Evolutionary conservation across 1,140 invertebrate genomes (phyloP), one percentile per base, ranked within the genome.

Genomic region (Vollenhovia emeryi): DNA sequence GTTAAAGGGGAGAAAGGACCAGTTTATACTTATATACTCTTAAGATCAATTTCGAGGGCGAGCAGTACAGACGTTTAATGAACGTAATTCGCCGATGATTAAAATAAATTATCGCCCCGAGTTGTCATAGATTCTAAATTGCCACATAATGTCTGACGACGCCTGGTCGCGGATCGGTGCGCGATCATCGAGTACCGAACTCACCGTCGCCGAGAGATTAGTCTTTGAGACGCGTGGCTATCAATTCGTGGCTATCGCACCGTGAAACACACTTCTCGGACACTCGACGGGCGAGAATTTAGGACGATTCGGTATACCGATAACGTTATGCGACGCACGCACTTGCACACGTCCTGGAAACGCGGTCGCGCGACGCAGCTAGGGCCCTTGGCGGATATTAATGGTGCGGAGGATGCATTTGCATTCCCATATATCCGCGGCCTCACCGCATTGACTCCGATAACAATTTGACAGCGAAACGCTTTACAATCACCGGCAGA

Each of bases 241-340:
- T n/a, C 60, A 68, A 78, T 68, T 79, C 83, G 50, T 59, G 83
- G 36, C 15, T 66, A 78, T 68, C 62, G 45, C 59, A 68, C 60
- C 74, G 50, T 85, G 60, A 33, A 79, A 57, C 24, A 24, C 21
- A 30, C 21, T 48, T 52, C 57, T 48, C 30, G 43, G 21, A n/a
- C 52, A 62, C 71, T 83, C 73, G 57, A 24, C 15, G 30, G 30
- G n/a, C 36, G 52, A 27, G 57, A 82, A 82, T 73, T 82, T 30
- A 64, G 50, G 9, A 73, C 68, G 75, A 36, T 66, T 24, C 30
- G 45, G 30, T 40, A 36, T 9, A 5, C 43, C 8, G 60, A 79
- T 79, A 76, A 43, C 73, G 24, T 74, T 43, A 57, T 33, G 43
- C 48, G 40, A 6, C 21, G n/a, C 57, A 18, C 11, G 59, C 64